Conservation (phyloP, 2,888 invertebrate species). For the Formica aserva region DNA sequence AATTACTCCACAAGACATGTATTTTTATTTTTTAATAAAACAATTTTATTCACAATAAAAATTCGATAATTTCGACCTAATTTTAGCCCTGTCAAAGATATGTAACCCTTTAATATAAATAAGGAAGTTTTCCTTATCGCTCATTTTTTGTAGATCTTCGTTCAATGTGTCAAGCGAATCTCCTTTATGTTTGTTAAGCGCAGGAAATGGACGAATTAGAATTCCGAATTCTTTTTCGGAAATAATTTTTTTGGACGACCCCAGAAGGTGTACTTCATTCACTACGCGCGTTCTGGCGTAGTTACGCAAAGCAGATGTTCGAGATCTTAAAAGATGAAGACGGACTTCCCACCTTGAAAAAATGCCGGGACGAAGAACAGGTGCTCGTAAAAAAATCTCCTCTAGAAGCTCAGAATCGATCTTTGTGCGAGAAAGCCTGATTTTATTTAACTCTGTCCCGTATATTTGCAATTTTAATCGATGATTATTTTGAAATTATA, state of each 20-base stretch:
- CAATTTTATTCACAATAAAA: too few species aligned
- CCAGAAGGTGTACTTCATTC: conserved; percentile 42
- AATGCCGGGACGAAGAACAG: conserved; percentile 71
- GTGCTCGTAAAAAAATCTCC: conserved; percentile 73
- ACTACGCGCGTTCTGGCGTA: conserved; percentile 35
- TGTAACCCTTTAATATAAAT: too few species aligned
- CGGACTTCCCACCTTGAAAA: conserved; percentile 69
- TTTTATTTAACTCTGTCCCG: not conserved
- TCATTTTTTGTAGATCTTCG: not conserved
- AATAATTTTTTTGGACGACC: not conserved
- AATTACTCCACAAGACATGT: too few species aligned
- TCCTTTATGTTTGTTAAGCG: not conserved
- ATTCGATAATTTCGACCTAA: too few species aligned
- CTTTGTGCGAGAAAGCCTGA: conserved; percentile 13
- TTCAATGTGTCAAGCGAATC: not conserved
- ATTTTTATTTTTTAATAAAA: too few species aligned
- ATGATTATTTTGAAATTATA: not conserved
- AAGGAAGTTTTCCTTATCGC: not conserved
- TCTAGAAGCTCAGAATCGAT: conserved; percentile 63
- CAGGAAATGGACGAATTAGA: conserved; percentile 15
- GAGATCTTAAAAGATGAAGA: conserved; percentile 68
- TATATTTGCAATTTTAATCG: conserved; percentile 17
- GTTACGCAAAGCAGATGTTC: conserved; percentile 75
- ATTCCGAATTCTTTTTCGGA: not conserved
- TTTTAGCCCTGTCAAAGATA: too few species aligned